These are phyloP conservation scores for Coilia nasus DNA, from an alignment of 2,797 vertebrate species.

Conservation along the genomic window DNA sequence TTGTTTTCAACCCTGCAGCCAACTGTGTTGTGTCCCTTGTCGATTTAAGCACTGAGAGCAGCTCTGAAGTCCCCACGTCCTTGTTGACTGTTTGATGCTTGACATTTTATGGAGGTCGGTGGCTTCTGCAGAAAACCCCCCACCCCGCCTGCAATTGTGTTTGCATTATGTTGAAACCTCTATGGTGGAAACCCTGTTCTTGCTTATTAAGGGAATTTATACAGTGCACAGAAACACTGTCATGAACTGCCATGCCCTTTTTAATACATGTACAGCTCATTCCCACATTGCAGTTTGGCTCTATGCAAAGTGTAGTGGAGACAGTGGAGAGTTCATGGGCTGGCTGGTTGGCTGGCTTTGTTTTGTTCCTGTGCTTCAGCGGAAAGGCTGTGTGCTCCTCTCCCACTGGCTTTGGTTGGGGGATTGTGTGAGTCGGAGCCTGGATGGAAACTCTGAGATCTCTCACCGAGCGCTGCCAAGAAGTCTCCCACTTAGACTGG, in stretches of 20 bases:
- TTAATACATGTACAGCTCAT: background rate
- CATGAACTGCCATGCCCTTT: background rate
- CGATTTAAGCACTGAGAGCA: background rate
- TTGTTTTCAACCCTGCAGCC: background rate
- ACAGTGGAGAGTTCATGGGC: background rate
- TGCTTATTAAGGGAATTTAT: background rate
- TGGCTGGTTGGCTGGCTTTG: background rate
- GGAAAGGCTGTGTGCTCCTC: background rate
- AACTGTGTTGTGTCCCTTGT: background rate
- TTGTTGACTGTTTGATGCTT: background rate
- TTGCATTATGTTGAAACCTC: background rate
- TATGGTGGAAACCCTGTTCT: background rate
- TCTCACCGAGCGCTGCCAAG: background rate
- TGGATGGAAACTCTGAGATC: constrained; percentile 6
- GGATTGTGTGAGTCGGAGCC: background rate
- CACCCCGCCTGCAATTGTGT: background rate
- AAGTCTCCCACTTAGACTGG: background rate
- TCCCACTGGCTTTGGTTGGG: background rate
- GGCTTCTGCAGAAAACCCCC: background rate
- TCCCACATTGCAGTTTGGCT: background rate
- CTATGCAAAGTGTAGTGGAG: background rate
- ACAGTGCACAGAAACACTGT: background rate
- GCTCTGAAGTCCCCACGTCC: background rate
- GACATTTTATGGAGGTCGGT: background rate
- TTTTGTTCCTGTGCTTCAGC: background rate